phyloP scores from a whole-genome alignment of 2,797 vertebrate species.

The Microctenopoma lineatum region DNA sequence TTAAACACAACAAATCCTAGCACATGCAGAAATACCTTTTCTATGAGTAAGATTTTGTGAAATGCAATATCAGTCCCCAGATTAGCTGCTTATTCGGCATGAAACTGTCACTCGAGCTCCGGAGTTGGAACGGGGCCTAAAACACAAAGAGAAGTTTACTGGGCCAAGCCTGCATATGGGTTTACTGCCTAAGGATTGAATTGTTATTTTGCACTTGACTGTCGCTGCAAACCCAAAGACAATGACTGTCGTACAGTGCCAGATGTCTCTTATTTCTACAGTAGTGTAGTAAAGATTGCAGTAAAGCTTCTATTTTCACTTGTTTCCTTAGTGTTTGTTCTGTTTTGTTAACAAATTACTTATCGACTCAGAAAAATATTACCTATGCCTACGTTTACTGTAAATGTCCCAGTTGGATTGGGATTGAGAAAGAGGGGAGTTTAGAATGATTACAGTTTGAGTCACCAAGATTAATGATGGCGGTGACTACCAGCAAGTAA shows the following conservation, averaged over 20 bases:
- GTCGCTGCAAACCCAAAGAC: slow-evolving; percentile 2
- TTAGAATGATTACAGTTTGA: slow-evolving; percentile 21
- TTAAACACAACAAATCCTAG: slow-evolving; percentile 17
- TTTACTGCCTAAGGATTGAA: slow-evolving; percentile 16
- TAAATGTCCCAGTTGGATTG: not conserved
- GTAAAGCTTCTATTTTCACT: slow-evolving; percentile 26
- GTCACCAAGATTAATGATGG: slow-evolving; percentile 20
- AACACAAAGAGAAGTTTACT: slow-evolving; percentile 31
- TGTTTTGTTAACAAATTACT: not conserved
- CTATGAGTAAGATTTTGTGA: not conserved
- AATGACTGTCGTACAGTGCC: slow-evolving; percentile 18
- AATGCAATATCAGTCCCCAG: slow-evolving; percentile 24
- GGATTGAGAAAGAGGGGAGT: slow-evolving; percentile 17
- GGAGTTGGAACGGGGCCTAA: slow-evolving; percentile 7
- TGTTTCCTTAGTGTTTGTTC: not conserved
- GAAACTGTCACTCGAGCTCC: slow-evolving; percentile 12
- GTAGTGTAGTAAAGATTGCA: slow-evolving; percentile 40
- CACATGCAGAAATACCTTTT: not conserved
- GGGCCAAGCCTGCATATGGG: slow-evolving; percentile 5
- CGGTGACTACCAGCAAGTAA: not conserved
- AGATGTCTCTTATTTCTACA: slow-evolving; percentile 50
- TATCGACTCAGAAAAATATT: not conserved
- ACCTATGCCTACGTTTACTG: not conserved
- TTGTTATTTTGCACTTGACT: slow-evolving; percentile 22
- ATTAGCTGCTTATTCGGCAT: slow-evolving; percentile 4